These are phyloP conservation scores for Cardiocondyla obscurior DNA, from an alignment of 1,140 invertebrate genomes.

Conservation along the genomic window DNA sequence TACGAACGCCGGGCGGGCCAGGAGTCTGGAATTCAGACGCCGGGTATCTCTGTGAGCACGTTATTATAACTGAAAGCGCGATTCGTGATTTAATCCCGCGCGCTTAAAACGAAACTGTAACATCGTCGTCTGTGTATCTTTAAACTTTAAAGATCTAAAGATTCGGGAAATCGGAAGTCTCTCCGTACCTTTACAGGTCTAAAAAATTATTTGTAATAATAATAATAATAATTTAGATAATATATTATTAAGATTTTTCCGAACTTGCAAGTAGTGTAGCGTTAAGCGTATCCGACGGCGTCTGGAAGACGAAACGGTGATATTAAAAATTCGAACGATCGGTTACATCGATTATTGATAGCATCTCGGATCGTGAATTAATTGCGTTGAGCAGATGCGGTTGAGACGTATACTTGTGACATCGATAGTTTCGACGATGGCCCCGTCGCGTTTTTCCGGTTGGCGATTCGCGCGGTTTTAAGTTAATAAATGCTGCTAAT, in stretches of 20 bases:
- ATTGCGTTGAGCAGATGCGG: slow-evolving; percentile 36
- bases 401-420: slow-evolving; percentile 53
- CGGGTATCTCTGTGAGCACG: neutral
- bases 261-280: neutral
- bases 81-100: slow-evolving; percentile 16
- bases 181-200: no score
- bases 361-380: slow-evolving; percentile 19
- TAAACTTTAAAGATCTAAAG: neutral
- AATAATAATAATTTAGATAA: no score
- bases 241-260: no score
- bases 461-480: neutral
- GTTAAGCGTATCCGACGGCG: neutral
- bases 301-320: neutral
- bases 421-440: slow-evolving; percentile 36
- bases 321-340: neutral
- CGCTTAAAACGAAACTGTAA: neutral
- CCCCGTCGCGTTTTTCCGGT: neutral
- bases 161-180: neutral
- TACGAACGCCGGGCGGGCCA: slow-evolving; percentile 30
- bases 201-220: neutral
- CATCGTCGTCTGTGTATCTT: neutral
- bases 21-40: slow-evolving; percentile 25
- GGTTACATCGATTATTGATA: neutral
- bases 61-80: slow-evolving; percentile 37
- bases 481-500: slow-evolving; percentile 44